A percentile compares a stretch with the other conserved stretches of the same genome.
These are phyloP conservation scores for Apamea sordens DNA, from an alignment of 2,888 invertebrate species.

Conservation along the genomic window DNA sequence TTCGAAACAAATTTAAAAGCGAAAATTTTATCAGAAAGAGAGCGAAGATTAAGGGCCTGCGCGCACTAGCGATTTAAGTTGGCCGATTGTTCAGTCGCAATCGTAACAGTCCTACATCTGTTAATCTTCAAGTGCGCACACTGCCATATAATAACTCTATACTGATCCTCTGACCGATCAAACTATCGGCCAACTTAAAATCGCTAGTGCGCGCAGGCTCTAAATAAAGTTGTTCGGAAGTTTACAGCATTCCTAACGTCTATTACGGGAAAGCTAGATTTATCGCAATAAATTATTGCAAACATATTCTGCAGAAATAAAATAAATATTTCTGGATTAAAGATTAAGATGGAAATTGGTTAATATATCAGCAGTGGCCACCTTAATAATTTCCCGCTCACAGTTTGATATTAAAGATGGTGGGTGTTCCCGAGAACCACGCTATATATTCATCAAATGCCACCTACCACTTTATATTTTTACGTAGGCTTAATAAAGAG, in stretches of 20 bases:
- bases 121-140: no score
- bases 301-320: constrained; percentile 51
- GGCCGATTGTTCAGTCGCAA: no score
- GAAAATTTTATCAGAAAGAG: constrained; percentile 64
- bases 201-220: no score
- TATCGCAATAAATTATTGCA: constrained; percentile 53
- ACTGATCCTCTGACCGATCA: no score
- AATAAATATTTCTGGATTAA: constrained; percentile 54
- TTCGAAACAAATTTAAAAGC: constrained; percentile 67
- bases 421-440: constrained; percentile 65
- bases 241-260: constrained; percentile 65
- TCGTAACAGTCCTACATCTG: no score
- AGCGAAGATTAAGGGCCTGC: constrained; percentile 63
- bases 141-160: no score
- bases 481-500: constrained; percentile 51
- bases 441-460: constrained; percentile 65
- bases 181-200: no score
- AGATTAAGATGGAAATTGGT: constrained; percentile 44
- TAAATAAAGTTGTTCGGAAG: constrained; percentile 61
- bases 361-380: constrained; percentile 50
- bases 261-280: constrained; percentile 63
- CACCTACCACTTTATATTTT: constrained; percentile 60
- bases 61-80: no score
- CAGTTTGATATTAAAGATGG: constrained; percentile 60
- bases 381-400: constrained; percentile 64